phyloP scores from a whole-genome alignment of 2,797 vertebrate species.

The Tragopan temminckii region DNA sequence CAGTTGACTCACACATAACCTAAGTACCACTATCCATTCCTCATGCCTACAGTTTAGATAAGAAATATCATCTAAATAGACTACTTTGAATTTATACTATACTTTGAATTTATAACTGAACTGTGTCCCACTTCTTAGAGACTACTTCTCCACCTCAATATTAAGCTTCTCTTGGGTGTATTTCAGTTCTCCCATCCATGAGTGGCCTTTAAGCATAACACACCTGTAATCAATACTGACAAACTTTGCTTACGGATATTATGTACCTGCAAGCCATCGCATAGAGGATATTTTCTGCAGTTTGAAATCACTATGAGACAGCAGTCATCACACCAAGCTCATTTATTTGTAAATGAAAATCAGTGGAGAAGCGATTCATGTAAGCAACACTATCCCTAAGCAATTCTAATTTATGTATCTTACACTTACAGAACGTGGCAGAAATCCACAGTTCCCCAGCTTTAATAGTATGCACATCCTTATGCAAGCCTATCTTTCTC shows the following conservation, averaged over 20 bases:
- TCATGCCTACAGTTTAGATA: conserved; percentile 7
- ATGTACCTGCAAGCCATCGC: neutral
- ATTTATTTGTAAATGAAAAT: conserved; percentile 34
- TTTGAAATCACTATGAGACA: conserved; percentile 29
- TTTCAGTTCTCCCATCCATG: conserved; percentile 9
- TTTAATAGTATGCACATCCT: conserved; percentile 21
- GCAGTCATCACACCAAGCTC: conserved; percentile 21
- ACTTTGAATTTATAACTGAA: conserved; percentile 21
- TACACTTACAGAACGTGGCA: conserved; percentile 36
- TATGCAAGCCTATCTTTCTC: neutral
- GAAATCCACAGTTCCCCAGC: conserved; percentile 40
- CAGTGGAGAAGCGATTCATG: neutral
- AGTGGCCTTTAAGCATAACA: conserved; percentile 23
- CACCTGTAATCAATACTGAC: conserved; percentile 6
- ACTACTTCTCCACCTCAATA: conserved; percentile 1
- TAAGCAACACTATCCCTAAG: conserved; percentile 27
- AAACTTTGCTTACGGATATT: neutral
- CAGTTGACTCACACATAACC: conserved; percentile 30
- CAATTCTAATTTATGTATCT: conserved; percentile 64
- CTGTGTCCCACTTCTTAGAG: conserved; percentile 10
- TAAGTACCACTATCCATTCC: conserved; percentile 1
- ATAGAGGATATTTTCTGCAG: neutral
- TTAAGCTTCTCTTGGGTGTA: neutral
- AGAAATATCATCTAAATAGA: conserved; percentile 21
- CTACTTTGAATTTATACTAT: conserved; percentile 1